Evolutionary conservation across 2,797 vertebrate genomes (phyloP).

Genomic region (Spinibarbus caldwelli): DNA sequence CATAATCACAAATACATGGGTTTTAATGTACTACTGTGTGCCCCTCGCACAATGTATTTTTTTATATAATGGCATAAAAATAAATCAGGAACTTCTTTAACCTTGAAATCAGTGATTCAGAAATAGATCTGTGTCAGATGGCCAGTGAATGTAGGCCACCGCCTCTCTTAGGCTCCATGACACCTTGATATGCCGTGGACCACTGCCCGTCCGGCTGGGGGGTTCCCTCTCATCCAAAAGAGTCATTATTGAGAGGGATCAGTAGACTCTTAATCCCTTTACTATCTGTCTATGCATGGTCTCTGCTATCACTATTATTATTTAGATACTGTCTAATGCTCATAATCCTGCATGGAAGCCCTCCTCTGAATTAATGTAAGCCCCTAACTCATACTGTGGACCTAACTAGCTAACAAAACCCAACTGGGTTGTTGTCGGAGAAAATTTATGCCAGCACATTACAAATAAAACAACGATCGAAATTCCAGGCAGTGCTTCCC

Average conservation of each 20-base stretch:
- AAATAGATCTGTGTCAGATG: slow-evolving; percentile 30
- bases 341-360: slow-evolving; percentile 71
- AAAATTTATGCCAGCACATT: slow-evolving; percentile 56
- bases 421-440: slow-evolving; percentile 65
- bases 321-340: slow-evolving; percentile 75
- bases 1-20: slow-evolving; percentile 8
- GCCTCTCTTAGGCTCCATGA: slow-evolving; percentile 34
- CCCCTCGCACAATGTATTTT: background rate
- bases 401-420: slow-evolving; percentile 75
- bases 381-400: slow-evolving; percentile 62
- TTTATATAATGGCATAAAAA: background rate
- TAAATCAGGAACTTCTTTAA: background rate
- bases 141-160: slow-evolving; percentile 26
- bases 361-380: slow-evolving; percentile 74
- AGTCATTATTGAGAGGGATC: slow-evolving; percentile 62
- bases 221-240: slow-evolving; percentile 58
- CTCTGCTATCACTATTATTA: slow-evolving; percentile 67
- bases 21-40: slow-evolving; percentile 12
- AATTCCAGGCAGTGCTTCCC: slow-evolving; percentile 64
- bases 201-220: slow-evolving; percentile 65
- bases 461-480: slow-evolving; percentile 57
- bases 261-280: slow-evolving; percentile 67
- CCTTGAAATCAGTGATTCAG: background rate
- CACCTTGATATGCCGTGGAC: slow-evolving; percentile 72
- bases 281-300: slow-evolving; percentile 62